These are phyloP conservation scores for Pseudorhombus dupliciocellatus DNA, from an alignment of 2,113 vertebrate genomes.

Conservation along the genomic window DNA sequence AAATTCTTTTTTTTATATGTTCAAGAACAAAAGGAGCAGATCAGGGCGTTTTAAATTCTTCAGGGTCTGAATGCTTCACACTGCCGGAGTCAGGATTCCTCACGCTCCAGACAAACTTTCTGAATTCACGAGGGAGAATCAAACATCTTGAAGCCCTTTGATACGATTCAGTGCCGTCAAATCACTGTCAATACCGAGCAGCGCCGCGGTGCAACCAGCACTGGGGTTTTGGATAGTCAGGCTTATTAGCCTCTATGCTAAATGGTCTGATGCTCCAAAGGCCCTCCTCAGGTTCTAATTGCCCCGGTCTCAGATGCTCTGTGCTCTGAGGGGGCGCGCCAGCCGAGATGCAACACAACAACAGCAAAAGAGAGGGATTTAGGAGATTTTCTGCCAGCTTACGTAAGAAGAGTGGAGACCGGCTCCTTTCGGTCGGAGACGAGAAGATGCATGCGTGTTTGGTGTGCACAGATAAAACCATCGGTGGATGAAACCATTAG, in stretches of 20 bases:
- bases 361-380: conserved; percentile 75
- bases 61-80: not conserved
- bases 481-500: conserved; percentile 81
- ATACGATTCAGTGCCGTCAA: conserved; percentile 33
- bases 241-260: conserved; percentile 70
- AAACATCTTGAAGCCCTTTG: conserved; percentile 49
- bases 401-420: conserved; percentile 64
- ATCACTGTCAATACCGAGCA: conserved; percentile 21
- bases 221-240: conserved; percentile 5
- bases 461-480: conserved; percentile 64
- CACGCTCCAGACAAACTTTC: conserved; percentile 8
- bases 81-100: conserved; percentile 11
- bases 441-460: conserved; percentile 53
- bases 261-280: conserved; percentile 64
- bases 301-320: conserved; percentile 82
- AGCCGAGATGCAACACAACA: conserved; percentile 82
- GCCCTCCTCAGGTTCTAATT: conserved; percentile 69
- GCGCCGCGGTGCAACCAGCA: conserved; percentile 3
- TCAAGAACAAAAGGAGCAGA: not conserved
- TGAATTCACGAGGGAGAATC: conserved; percentile 8
- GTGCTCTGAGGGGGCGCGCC: conserved; percentile 66
- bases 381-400: conserved; percentile 78
- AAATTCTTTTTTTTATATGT: not conserved
- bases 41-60: not conserved
- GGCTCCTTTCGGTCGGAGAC: conserved; percentile 45